Evolutionary conservation across 92 coral and sea anemone species (phyloP).

Genomic region (Parazoanthus swiftii): DNA sequence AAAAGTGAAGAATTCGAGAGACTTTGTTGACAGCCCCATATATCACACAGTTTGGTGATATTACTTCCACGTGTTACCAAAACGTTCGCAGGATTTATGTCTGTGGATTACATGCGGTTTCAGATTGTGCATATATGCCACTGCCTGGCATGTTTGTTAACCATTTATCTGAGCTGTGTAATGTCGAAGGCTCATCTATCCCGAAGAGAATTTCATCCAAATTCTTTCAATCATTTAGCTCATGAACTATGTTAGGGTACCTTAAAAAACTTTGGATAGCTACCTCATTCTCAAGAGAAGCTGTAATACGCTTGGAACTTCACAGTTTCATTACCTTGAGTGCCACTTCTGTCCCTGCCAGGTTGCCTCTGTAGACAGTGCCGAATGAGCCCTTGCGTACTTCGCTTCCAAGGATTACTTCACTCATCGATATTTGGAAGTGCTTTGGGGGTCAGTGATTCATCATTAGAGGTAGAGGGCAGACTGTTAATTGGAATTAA

Average conservation of each 20-base stretch:
- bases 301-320: conserved; percentile 41
- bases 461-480: background rate
- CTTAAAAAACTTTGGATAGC: conserved; percentile 42
- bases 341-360: conserved; percentile 52
- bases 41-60: conserved; percentile 33
- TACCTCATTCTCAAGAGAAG: conserved; percentile 43
- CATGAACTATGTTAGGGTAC: conserved; percentile 51
- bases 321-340: conserved; percentile 44
- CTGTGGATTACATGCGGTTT: conserved; percentile 46
- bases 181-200: conserved; percentile 3
- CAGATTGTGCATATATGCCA: conserved; percentile 39
- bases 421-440: conserved; percentile 44
- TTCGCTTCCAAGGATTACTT: conserved; percentile 41
- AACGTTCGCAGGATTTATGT: conserved; percentile 53
- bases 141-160: conserved; percentile 35
- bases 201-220: conserved; percentile 42
- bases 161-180: conserved; percentile 22
- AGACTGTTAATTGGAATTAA: background rate
- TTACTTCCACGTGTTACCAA: conserved; percentile 26
- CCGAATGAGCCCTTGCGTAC: conserved; percentile 51
- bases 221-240: conserved; percentile 39
- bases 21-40: conserved; percentile 44
- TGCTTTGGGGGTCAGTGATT: conserved; percentile 17
- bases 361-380: conserved; percentile 41
- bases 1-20: background rate